A percentile compares a stretch with the other conserved stretches of the same genome.
Conservation (phyloP, 2,113 vertebrate species). For the Neomonachus schauinslandi region DNA sequence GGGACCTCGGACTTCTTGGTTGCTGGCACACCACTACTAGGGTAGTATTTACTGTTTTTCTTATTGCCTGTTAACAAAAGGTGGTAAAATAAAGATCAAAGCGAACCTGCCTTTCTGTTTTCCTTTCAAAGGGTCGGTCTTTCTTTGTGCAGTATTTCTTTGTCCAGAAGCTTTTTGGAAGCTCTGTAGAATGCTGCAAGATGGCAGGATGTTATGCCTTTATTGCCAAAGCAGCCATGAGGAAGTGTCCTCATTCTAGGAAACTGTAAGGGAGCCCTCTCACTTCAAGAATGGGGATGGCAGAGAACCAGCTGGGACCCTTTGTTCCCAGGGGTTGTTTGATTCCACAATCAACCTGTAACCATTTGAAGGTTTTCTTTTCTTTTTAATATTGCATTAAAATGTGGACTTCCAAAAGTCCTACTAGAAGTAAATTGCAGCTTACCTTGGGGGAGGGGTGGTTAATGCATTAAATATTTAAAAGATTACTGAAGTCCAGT, state of each 20-base stretch:
- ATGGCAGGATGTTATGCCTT: background rate
- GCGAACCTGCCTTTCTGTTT: conserved; percentile 51
- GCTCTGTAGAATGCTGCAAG: background rate
- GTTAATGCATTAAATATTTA: conserved; percentile 3
- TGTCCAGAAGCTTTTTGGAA: background rate
- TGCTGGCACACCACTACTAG: background rate
- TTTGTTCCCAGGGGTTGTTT: background rate
- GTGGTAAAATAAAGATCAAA: conserved; percentile 58
- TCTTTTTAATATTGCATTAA: conserved; percentile 3
- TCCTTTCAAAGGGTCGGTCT: background rate
- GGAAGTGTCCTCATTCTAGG: background rate
- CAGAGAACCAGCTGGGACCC: background rate
- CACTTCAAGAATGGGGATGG: background rate
- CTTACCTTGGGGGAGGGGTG: background rate
- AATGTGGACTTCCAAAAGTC: conserved; percentile 27
- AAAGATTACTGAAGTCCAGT: background rate
- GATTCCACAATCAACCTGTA: background rate
- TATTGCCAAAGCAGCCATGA: background rate
- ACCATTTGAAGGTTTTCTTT: background rate
- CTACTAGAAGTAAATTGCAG: background rate
- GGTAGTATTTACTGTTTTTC: conserved; percentile 35
- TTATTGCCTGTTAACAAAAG: conserved; percentile 23
- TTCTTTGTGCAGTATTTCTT: conserved; percentile 5
- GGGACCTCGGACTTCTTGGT: background rate
- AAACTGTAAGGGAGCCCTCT: background rate